Percentiles rank a stretch among this genome's conserved stretches.
phyloP scores from a whole-genome alignment of 2,888 invertebrate species.

The Oscheius onirici region DNA sequence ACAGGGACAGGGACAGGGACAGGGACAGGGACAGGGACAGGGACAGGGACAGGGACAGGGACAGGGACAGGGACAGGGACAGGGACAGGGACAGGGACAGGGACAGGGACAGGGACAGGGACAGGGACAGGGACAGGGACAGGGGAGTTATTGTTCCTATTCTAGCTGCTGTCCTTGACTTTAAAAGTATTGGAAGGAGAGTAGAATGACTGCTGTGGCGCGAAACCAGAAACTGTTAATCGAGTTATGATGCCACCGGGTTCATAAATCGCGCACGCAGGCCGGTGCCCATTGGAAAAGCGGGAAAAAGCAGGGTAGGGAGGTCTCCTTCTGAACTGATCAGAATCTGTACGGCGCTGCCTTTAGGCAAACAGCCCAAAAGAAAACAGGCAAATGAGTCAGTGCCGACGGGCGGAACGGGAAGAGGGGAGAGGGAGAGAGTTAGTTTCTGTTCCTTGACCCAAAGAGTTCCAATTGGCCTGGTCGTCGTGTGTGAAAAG shows the following conservation, averaged over 20 bases:
- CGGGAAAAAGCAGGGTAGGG: too few species aligned
- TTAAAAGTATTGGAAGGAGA: slow-evolving; percentile 18
- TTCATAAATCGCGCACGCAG: slow-evolving; percentile 21
- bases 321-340: too few species aligned
- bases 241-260: slow-evolving; percentile 8
- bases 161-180: slow-evolving; percentile 21
- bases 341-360: too few species aligned
- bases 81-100: not conserved
- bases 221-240: slow-evolving; percentile 36
- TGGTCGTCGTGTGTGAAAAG: too few species aligned
- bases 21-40: too few species aligned
- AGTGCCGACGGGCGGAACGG: too few species aligned
- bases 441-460: too few species aligned
- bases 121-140: not conserved
- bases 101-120: not conserved
- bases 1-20: not conserved
- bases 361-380: too few species aligned
- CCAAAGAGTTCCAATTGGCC: too few species aligned
- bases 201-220: slow-evolving; percentile 14
- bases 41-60: not conserved
- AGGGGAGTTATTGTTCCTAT: not conserved
- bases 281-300: not conserved
- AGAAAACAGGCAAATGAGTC: too few species aligned
- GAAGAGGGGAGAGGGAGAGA: too few species aligned
- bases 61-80: not conserved